Conservation (phyloP, 2,113 vertebrate genomes). For the Meles meles region DNA sequence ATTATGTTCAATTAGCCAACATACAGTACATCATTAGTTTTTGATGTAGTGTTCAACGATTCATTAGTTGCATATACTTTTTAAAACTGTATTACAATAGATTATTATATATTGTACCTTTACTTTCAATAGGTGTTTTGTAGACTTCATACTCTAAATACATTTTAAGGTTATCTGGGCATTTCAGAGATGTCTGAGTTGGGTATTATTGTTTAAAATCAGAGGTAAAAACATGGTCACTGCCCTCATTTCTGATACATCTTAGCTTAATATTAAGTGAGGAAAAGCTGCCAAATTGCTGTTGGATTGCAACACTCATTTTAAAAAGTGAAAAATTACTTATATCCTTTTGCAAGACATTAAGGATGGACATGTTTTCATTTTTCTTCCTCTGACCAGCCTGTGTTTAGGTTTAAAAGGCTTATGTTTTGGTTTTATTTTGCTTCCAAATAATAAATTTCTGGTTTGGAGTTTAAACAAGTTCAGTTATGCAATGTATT, state of each 20-base stretch:
- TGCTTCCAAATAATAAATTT: constrained; percentile 67
- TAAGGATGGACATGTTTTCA: constrained; percentile 52
- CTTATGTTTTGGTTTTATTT: constrained; percentile 64
- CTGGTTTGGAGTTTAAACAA: constrained; percentile 57
- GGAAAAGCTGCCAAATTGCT: constrained; percentile 19
- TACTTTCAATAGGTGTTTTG: neutral
- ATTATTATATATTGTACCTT: neutral
- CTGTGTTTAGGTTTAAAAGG: constrained; percentile 59
- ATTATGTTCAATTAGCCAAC: too few relatives aligned
- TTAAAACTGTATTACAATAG: neutral
- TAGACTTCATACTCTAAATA: neutral
- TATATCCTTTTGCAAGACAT: constrained; percentile 23
- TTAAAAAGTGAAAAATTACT: constrained; percentile 44
- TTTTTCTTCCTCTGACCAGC: constrained; percentile 50
- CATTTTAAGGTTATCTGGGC: neutral
- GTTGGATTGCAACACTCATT: neutral
- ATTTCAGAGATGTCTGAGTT: neutral
- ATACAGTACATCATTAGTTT: too few relatives aligned
- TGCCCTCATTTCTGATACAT: constrained; percentile 17
- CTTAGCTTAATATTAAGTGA: neutral
- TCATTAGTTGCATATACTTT: neutral
- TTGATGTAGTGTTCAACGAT: too few relatives aligned
- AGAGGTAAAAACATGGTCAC: neutral
- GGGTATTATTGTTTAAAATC: neutral
- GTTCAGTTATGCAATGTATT: constrained; percentile 50